Percentiles rank a stretch among this genome's conserved stretches.
Evolutionary conservation across 1,140 invertebrate species (phyloP).

Genomic region (Rhynchophorus ferrugineus): DNA sequence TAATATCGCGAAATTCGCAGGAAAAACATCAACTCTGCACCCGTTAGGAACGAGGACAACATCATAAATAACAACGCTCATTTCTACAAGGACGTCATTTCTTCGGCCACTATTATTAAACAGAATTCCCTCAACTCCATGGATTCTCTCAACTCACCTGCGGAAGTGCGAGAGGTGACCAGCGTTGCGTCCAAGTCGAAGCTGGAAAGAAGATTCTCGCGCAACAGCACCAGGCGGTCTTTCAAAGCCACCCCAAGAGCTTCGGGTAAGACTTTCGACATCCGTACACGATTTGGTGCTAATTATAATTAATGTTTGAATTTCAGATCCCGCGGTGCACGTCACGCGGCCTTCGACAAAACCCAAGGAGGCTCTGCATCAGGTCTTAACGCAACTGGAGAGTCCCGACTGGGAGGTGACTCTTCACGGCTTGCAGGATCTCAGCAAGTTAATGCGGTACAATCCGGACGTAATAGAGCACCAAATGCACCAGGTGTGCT

Average conservation of each 20-base stretch:
- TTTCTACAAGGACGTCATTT: no score
- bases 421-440: slow-evolving; percentile 53
- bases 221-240: slow-evolving; percentile 16
- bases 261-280: no score
- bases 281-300: no score
- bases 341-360: slow-evolving; percentile 43
- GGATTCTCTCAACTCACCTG: no score
- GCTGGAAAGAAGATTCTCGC: slow-evolving; percentile 17
- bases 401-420: slow-evolving; percentile 79
- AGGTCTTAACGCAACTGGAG: slow-evolving; percentile 58
- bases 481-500: slow-evolving; percentile 56
- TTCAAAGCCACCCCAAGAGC: slow-evolving; percentile 20
- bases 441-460: slow-evolving; percentile 63
- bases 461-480: slow-evolving; percentile 56
- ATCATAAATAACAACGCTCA: slow-evolving; percentile 7
- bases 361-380: slow-evolving; percentile 54
- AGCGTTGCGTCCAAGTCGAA: slow-evolving; percentile 7
- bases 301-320: no score
- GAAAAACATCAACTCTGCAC: slow-evolving; percentile 33
- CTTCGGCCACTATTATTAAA: no score
- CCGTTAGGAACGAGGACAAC: slow-evolving; percentile 28
- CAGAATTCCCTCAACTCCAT: not conserved
- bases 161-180: no score
- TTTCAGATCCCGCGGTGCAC: no score
- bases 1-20: no score